A percentile compares a stretch with the other conserved stretches of the same genome.
These are phyloP conservation scores for Todiramphus saurophagus DNA, from an alignment of 2,113 vertebrate species.

Conservation along the genomic window DNA sequence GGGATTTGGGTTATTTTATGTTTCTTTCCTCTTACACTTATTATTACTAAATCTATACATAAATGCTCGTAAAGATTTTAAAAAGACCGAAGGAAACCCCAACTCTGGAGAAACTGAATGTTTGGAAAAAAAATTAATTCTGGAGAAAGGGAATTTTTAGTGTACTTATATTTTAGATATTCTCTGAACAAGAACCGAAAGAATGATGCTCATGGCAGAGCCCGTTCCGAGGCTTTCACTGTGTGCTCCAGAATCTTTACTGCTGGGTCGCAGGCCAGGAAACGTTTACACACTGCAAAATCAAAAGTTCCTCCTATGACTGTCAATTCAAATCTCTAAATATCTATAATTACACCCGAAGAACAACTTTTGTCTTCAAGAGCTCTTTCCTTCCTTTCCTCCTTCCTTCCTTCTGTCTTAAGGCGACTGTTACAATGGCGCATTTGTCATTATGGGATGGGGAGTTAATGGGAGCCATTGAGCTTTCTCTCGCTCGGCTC, in stretches of 20 bases:
- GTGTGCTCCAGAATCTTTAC: not conserved
- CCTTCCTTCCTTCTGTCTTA: not conserved
- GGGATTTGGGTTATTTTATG: conserved; percentile 37
- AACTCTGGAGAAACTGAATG: not conserved
- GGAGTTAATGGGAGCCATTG: not conserved
- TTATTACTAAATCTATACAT: conserved; percentile 16
- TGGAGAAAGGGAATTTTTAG: not conserved
- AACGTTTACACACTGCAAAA: not conserved
- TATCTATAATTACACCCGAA: conserved; percentile 47
- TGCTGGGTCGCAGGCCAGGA: not conserved
- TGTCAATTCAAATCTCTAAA: conserved; percentile 38
- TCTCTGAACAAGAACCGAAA: not conserved
- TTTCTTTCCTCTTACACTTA: conserved; percentile 27
- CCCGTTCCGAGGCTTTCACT: not conserved
- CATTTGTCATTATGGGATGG: not conserved
- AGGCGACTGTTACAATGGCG: not conserved
- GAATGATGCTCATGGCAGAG: not conserved
- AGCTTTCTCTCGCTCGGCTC: not conserved
- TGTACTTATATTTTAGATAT: not conserved
- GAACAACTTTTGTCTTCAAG: conserved; percentile 45
- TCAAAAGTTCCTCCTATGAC: not conserved
- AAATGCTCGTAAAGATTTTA: not conserved
- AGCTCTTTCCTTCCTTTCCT: conserved; percentile 46
- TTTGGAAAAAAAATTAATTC: not conserved
- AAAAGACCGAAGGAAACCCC: not conserved